Base-by-base conservation (phyloP, 2,797 vertebrate species). In the Clarias fuscus region DNA sequence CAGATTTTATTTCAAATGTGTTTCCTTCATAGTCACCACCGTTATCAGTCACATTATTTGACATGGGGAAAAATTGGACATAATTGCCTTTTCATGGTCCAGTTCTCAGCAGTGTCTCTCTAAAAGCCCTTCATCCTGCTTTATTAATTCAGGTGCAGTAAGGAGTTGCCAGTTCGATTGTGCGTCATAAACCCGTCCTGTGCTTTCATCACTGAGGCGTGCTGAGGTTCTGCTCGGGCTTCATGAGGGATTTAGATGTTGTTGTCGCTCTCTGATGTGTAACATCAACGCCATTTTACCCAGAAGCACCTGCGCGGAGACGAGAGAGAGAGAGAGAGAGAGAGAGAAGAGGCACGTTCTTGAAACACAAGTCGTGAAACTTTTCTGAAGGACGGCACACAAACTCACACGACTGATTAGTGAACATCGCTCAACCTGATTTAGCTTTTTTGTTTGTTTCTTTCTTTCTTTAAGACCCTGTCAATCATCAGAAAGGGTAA, bases 241-340 rank as follows among this genome's bases (percentile, higher is more conserved):
- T 48, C 43, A 65, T 33, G 5, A 84, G 65, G 56, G 78, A 73
- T 76, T 62, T 40, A 43, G 83, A 82, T 15, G 33, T 67, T 75
- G 85, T 64, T 86, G 62, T 58, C 68, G 75, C 30, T 70, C 48
- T 88, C 73, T 86, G 85, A 88, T 80, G 65, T 85, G 20, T 70
- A 84, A 88, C 61, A 87, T 86, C 82, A 86, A 87, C 84, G 71
- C 59, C 13, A 53, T 82, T 90, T 48, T 83, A 85, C 37, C 77
- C 76, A 85, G 24, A 43, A 61, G 65, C 37, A 80, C 71, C 84
- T 83, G 75, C 84, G 85, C 53, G 65, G 61, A 53, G n/a, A 73
- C 22, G 58, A 62, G 64, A 64, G 37, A 24, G 56, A 67, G 17
- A 64, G 37, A 24, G 56, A 67, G 17, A 43, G 43, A 48, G 43